Conservation (phyloP, 2,888 invertebrate genomes). For the Rhagophthalmus giganteus region DNA sequence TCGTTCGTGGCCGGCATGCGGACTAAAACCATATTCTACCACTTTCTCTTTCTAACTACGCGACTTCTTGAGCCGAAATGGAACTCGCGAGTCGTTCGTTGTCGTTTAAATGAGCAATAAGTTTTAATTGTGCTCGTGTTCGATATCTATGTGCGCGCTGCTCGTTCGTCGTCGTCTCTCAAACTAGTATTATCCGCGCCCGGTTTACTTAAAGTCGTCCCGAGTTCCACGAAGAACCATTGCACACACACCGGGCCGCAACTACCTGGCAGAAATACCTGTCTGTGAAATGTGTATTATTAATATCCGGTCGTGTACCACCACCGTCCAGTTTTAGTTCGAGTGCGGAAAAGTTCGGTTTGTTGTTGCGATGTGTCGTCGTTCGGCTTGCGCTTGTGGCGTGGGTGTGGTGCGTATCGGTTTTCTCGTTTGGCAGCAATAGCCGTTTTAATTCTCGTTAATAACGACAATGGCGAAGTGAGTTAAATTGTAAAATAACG, state of each 20-base stretch:
- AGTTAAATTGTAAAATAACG: no score
- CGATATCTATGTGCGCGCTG: slow-evolving; percentile 7
- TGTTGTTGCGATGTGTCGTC: neutral
- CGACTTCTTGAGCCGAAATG: slow-evolving; percentile 4
- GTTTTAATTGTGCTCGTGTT: slow-evolving; percentile 9
- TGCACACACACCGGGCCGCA: slow-evolving; percentile 10
- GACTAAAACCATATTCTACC: neutral
- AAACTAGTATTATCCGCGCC: no score
- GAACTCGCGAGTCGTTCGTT: slow-evolving; percentile 13
- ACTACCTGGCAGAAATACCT: slow-evolving; percentile 21
- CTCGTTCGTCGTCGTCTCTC: no score
- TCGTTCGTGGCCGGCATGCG: slow-evolving; percentile 4
- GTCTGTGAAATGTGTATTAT: slow-evolving; percentile 27
- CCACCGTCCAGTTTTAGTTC: slow-evolving; percentile 14
- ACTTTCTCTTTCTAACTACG: slow-evolving; percentile 12
- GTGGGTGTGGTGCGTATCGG: slow-evolving; percentile 26
- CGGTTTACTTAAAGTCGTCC: neutral
- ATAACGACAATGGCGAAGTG: neutral
- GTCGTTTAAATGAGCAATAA: slow-evolving; percentile 16
- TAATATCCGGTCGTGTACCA: slow-evolving; percentile 26
- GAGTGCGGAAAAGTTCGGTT: slow-evolving; percentile 18
- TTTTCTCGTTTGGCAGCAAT: no score
- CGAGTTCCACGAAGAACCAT: slow-evolving; percentile 14
- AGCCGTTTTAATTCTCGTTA: neutral
- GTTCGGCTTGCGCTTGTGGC: slow-evolving; percentile 3